phyloP scores from a whole-genome alignment of 1,140 invertebrate genomes.

The Bilobella aurantiaca region DNA sequence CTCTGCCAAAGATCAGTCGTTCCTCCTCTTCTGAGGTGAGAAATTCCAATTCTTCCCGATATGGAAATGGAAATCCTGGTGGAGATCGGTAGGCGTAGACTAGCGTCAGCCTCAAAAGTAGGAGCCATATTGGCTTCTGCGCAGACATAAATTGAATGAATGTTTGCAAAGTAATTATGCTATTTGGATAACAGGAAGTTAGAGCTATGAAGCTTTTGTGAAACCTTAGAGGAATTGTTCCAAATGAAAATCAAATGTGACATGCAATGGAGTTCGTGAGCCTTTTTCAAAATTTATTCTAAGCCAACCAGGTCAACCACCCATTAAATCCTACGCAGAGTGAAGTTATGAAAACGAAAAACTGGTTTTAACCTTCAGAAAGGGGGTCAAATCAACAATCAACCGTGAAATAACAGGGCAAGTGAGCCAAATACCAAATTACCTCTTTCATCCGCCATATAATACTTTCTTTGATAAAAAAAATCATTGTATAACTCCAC shows the following conservation, averaged over 20 bases:
- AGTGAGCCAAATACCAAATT: background rate
- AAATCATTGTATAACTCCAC: no score
- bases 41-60: slow-evolving; percentile 5
- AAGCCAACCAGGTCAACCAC: background rate
- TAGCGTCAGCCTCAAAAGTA: background rate
- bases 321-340: background rate
- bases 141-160: background rate
- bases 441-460: no score
- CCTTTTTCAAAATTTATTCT: no score
- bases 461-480: no score
- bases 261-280: background rate
- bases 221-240: no score
- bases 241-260: background rate
- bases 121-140: background rate
- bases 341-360: background rate
- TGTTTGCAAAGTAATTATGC: background rate
- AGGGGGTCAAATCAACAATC: background rate
- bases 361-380: background rate
- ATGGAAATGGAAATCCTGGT: slow-evolving; percentile 1
- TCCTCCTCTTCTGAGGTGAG: slow-evolving; percentile 27
- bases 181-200: background rate
- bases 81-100: background rate
- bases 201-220: background rate
- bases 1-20: slow-evolving; percentile 22
- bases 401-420: background rate